Conservation (phyloP, 1,140 invertebrate genomes). For the Drosophila orena region DNA sequence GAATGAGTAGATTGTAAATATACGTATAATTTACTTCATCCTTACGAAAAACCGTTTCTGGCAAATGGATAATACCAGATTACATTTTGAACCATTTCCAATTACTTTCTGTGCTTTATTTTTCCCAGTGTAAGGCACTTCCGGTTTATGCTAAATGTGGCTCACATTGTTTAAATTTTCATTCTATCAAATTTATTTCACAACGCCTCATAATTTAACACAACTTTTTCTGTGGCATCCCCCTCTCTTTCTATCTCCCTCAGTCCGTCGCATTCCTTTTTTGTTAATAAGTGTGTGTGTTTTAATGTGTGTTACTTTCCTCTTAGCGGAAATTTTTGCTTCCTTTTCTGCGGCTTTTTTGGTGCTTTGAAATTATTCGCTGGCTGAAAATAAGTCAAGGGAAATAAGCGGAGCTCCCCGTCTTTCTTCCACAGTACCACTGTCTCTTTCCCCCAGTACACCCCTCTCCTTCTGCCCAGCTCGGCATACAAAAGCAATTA, state of each 20-base stretch:
- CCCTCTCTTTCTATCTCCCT: not conserved
- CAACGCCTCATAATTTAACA: constrained; percentile 60
- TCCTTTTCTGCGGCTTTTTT: constrained; percentile 38
- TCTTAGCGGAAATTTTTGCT: constrained; percentile 48
- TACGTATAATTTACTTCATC: not conserved
- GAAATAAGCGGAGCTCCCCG: not conserved
- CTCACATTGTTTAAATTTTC: constrained; percentile 64
- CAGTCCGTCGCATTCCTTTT: constrained; percentile 5
- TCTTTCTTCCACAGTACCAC: too few species aligned
- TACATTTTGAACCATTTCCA: not conserved
- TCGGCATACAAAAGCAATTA: constrained; percentile 69
- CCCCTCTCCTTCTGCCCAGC: constrained; percentile 1
- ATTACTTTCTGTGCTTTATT: not conserved
- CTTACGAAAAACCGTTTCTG: too few species aligned
- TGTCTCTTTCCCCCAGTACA: not conserved
- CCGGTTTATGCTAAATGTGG: constrained; percentile 37
- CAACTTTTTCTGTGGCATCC: constrained; percentile 33
- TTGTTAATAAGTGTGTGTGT: constrained; percentile 10
- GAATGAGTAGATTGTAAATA: not conserved
- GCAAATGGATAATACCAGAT: not conserved
- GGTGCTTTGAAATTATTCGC: constrained; percentile 43
- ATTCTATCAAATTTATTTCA: constrained; percentile 65
- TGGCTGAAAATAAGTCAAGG: constrained; percentile 30
- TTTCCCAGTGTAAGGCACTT: constrained; percentile 3
- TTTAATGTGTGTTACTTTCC: constrained; percentile 48